These are phyloP conservation scores for Argyresthia goedartella DNA, from an alignment of 2,888 invertebrate species.

Conservation along the genomic window DNA sequence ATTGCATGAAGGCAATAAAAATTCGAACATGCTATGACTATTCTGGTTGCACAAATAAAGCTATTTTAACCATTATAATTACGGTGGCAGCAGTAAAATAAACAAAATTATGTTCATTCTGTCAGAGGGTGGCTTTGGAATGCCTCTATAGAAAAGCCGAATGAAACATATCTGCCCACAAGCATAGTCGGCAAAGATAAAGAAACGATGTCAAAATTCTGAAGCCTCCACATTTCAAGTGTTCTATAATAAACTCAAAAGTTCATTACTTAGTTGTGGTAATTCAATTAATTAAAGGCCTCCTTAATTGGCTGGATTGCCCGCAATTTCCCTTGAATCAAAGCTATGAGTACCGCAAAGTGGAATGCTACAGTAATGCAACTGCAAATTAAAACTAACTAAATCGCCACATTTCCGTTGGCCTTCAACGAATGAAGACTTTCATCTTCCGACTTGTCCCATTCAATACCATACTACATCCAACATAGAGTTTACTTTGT, in stretches of 20 bases:
- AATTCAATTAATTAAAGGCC: conserved; percentile 46
- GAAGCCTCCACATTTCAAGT: conserved; percentile 36
- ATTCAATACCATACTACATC: too few species aligned
- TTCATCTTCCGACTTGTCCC: too few species aligned
- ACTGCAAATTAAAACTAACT: too few species aligned
- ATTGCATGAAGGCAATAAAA: conserved; percentile 7
- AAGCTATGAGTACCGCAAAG: too few species aligned
- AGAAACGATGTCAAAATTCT: conserved; percentile 35
- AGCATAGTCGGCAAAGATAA: conserved; percentile 23
- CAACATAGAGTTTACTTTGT: too few species aligned
- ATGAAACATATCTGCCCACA: neutral
- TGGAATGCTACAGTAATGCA: too few species aligned
- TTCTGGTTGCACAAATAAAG: conserved; percentile 26
- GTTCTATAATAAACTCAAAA: conserved; percentile 49
- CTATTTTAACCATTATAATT: conserved; percentile 33
- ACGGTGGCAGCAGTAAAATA: conserved; percentile 24
- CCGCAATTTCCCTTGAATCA: too few species aligned
- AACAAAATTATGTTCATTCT: conserved; percentile 11
- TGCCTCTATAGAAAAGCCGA: too few species aligned
- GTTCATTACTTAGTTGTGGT: conserved; percentile 47
- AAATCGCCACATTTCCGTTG: too few species aligned
- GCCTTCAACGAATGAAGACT: too few species aligned
- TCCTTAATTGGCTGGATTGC: conserved; percentile 34
- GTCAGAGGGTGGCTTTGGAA: neutral
- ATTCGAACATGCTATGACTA: conserved; percentile 1